Base-by-base conservation (phyloP, 2,888 invertebrate species). In the Polylopha cassiicola region DNA sequence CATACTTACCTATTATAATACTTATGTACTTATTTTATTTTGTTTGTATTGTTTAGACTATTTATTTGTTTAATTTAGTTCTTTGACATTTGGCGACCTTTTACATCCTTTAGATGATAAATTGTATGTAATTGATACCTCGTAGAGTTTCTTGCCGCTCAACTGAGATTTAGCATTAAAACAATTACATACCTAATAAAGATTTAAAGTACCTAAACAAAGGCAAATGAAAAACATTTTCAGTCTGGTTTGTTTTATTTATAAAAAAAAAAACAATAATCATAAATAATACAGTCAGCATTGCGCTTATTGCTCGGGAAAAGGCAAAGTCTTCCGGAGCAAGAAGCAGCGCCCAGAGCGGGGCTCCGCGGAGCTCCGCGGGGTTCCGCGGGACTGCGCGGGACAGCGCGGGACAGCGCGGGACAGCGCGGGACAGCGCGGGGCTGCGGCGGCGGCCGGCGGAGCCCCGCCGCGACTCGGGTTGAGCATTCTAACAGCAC, bases 281-380 rank as follows among this genome's bases (percentile, higher is more conserved):
- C 67, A 41, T 38, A 76, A 78, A 79, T 77, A 73, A 79, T 75
- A 76, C 66, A 77, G 61, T 74, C 72, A 78, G 73, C 74, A 71
- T 61, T 75, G 76, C 75, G 76, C 82, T 84, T 79, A 72, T 84
- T 85, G 81, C 81, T 64, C 80, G 80, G 85, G 85, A 84, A 85
- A 85, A 85, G 81, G 66, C 51, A 52, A 53, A 57, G 84, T 85
- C 84, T 85, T 85, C 84, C 84, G 82, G 84, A 79, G 82, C 84
- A 84, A 85, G 74, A 80, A 79, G 82, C 69, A 53, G 70, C 75
- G 34, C 28, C 28, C 37, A 37, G 34, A 22, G 9, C 47, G 51
- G 51, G 39, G 43, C 51, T 55, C 39, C 48, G 49, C 39, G 37
- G 34, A 37, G 44, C 48, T 22, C 32, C 43, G 39, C 43, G 37